Conservation (phyloP, 2,888 invertebrate genomes). For the Caenorhabditis imperialis region DNA sequence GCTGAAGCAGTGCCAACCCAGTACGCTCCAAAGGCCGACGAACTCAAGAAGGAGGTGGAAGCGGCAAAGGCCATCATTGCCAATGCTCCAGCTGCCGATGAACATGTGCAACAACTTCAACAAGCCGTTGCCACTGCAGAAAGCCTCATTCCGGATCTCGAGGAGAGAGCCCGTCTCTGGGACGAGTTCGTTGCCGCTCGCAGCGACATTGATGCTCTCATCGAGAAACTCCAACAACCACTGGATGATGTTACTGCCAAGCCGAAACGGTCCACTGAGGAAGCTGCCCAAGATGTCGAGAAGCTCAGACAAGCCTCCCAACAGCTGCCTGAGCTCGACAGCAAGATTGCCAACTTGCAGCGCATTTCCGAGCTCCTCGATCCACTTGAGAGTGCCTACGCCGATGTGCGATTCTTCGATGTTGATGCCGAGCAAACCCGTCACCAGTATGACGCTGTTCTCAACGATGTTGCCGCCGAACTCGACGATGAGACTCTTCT, state of each 20-base stretch:
- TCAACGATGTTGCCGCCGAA: conserved; percentile 53
- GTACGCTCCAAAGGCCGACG: conserved; percentile 52
- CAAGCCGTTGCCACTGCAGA: conserved; percentile 45
- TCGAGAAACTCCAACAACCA: conserved; percentile 40
- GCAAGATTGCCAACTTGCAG: conserved; percentile 58
- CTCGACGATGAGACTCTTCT: conserved; percentile 58
- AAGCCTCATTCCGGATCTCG: conserved; percentile 47
- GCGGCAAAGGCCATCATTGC: conserved; percentile 8
- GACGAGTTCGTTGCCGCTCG: conserved; percentile 62
- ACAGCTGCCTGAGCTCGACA: conserved; percentile 45
- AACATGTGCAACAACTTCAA: conserved; percentile 26
- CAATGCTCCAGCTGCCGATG: conserved; percentile 9
- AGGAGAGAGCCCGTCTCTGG: conserved; percentile 54
- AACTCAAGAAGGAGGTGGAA: conserved; percentile 47
- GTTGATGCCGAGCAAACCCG: conserved; percentile 68
- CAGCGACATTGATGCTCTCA: conserved; percentile 53
- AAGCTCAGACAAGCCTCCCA: conserved; percentile 19
- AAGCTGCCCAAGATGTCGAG: conserved; percentile 29
- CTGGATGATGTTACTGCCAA: conserved; percentile 53
- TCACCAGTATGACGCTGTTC: conserved; percentile 64
- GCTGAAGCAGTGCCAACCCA: conserved; percentile 59
- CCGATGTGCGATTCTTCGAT: no score
- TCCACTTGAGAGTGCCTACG: no score
- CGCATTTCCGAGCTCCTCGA: conserved; percentile 65
- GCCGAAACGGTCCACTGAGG: conserved; percentile 40